These are phyloP conservation scores for Eupithecia pulchellata DNA, from an alignment of 2,888 invertebrate species.

Conservation along the genomic window DNA sequence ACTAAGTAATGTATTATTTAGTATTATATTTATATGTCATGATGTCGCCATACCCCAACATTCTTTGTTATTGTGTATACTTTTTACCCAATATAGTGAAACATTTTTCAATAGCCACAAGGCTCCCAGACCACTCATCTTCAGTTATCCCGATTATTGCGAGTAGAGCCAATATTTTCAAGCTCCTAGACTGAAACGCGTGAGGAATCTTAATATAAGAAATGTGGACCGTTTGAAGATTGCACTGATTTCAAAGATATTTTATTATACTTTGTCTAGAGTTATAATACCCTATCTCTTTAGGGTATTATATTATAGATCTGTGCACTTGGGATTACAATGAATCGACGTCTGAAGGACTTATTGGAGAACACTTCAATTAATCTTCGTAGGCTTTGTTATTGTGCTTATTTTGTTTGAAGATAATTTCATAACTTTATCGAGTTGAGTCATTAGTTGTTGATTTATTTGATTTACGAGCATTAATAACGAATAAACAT, in stretches of 20 bases:
- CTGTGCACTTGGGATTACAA: slow-evolving; percentile 10
- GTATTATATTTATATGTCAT: too few relatives aligned
- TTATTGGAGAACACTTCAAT: slow-evolving; percentile 25
- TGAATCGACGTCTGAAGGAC: slow-evolving; percentile 38
- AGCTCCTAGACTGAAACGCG: slow-evolving; percentile 60
- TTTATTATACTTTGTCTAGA: slow-evolving; percentile 28
- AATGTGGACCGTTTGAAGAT: slow-evolving; percentile 50
- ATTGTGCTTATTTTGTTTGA: slow-evolving; percentile 3
- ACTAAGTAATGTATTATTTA: too few relatives aligned
- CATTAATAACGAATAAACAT: background rate
- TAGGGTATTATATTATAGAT: background rate
- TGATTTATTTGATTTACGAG: background rate
- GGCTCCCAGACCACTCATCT: slow-evolving; percentile 55
- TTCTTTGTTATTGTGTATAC: background rate
- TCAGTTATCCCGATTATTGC: slow-evolving; percentile 65
- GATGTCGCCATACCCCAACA: background rate
- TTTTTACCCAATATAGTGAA: background rate
- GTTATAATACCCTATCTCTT: background rate
- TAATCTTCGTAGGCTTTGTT: slow-evolving; percentile 15
- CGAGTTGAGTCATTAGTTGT: background rate
- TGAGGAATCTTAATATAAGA: slow-evolving; percentile 61
- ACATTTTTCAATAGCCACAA: slow-evolving; percentile 21
- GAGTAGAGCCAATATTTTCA: slow-evolving; percentile 63
- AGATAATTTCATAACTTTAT: slow-evolving; percentile 5
- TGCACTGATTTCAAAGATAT: slow-evolving; percentile 37